Conservation (phyloP, 2,113 vertebrate species). For the Nesoenas mayeri region DNA sequence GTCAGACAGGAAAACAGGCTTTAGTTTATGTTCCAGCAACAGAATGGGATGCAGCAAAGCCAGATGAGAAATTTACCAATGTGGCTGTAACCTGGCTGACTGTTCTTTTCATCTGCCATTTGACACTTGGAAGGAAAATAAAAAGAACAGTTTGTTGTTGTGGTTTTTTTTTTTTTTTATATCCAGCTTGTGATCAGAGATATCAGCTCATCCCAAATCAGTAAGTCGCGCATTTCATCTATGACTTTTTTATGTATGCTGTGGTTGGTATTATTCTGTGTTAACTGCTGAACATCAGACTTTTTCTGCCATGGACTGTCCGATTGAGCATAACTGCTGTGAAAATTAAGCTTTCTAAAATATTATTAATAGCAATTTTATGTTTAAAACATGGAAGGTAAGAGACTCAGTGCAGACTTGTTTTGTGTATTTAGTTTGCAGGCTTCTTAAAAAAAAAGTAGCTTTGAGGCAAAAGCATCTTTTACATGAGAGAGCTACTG, state of each 20-base stretch:
- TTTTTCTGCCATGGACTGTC: neutral
- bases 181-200: neutral
- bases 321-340: neutral
- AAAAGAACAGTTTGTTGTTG: neutral
- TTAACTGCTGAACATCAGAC: neutral
- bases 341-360: neutral
- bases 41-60: neutral
- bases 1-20: neutral
- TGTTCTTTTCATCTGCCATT: neutral
- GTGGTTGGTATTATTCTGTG: neutral
- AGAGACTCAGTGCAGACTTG: neutral
- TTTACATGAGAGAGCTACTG: neutral
- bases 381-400: neutral
- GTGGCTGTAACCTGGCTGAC: neutral
- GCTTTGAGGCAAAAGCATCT: neutral
- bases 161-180: neutral
- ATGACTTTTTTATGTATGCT: neutral
- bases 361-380: neutral
- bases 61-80: neutral
- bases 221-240: neutral
- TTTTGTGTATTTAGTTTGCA: neutral
- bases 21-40: neutral
- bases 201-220: neutral
- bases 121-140: neutral
- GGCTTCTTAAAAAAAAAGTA: neutral